Evolutionary conservation across 1,140 invertebrate species (phyloP).

Genomic region (Paracyclopina nana): DNA sequence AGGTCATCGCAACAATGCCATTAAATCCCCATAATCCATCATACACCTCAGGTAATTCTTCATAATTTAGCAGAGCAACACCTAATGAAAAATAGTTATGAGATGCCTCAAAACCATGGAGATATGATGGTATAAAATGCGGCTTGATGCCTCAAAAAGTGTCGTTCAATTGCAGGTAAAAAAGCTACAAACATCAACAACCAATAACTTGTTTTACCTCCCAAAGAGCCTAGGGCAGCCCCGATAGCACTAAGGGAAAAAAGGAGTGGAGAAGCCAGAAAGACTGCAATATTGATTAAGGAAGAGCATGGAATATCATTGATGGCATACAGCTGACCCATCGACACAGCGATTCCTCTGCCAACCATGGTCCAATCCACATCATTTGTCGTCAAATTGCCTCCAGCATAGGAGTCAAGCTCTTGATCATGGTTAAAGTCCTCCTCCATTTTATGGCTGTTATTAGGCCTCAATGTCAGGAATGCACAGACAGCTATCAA

Average conservation of each 20-base stretch:
- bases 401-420: no score
- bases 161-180: no score
- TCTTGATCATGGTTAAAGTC: no score
- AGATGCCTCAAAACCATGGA: no score
- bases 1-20: background rate
- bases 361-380: constrained; percentile 1
- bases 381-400: no score
- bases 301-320: background rate
- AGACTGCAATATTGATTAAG: background rate
- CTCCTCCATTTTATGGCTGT: no score
- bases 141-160: no score
- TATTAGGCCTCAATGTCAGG: background rate
- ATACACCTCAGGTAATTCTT: background rate
- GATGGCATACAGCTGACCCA: background rate
- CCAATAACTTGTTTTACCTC: no score
- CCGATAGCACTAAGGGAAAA: background rate
- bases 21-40: background rate
- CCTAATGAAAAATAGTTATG: no score
- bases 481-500: background rate
- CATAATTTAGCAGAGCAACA: background rate
- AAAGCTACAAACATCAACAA: no score
- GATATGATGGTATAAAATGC: no score
- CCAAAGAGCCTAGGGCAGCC: background rate
- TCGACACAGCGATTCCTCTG: background rate
- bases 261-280: background rate